Evolutionary conservation across 2,888 invertebrate species (phyloP).

Genomic region (Temnothorax ravouxi): DNA sequence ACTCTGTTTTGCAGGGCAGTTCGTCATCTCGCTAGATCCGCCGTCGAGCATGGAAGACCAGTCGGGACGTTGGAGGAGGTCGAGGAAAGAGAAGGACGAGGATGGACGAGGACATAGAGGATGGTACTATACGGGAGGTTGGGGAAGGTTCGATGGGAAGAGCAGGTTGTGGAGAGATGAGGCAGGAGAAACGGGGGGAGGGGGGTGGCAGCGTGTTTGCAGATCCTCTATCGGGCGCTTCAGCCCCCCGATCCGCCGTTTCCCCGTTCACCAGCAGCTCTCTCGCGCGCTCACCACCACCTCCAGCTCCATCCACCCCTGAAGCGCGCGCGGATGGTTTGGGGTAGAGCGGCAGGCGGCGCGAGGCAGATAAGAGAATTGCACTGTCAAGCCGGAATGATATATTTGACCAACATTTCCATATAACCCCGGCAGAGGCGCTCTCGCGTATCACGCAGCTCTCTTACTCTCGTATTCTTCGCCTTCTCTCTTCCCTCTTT

Average conservation of each 20-base stretch:
- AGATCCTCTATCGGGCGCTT: slow-evolving; percentile 85
- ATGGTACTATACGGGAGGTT: slow-evolving; percentile 44
- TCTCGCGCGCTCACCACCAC: slow-evolving; percentile 66
- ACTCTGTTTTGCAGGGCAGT: slow-evolving; percentile 83
- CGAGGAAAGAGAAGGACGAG: slow-evolving; percentile 66
- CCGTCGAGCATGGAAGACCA: slow-evolving; percentile 73
- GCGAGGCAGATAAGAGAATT: slow-evolving; percentile 94
- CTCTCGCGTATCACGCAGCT: slow-evolving; percentile 80
- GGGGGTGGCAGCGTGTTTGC: slow-evolving; percentile 79
- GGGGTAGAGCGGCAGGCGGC: slow-evolving; percentile 87
- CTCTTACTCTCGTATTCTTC: slow-evolving; percentile 78
- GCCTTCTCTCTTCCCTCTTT: slow-evolving; percentile 69
- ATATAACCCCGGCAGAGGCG: slow-evolving; percentile 87
- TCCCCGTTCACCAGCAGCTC: slow-evolving; percentile 69
- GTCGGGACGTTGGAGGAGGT: slow-evolving; percentile 63
- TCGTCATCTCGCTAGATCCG: slow-evolving; percentile 83
- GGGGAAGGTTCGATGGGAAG: slow-evolving; percentile 59
- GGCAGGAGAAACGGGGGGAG: slow-evolving; percentile 73
- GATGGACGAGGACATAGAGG: slow-evolving; percentile 52
- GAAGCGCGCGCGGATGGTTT: slow-evolving; percentile 81
- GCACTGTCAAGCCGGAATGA: slow-evolving; percentile 96
- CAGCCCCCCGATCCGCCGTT: slow-evolving; percentile 78
- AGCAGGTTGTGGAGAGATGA: slow-evolving; percentile 74
- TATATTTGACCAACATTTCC: slow-evolving; percentile 97
- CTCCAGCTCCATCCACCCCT: slow-evolving; percentile 76